These are phyloP conservation scores for Synergus itoensis DNA, from an alignment of 2,888 invertebrate genomes.

Conservation along the genomic window DNA sequence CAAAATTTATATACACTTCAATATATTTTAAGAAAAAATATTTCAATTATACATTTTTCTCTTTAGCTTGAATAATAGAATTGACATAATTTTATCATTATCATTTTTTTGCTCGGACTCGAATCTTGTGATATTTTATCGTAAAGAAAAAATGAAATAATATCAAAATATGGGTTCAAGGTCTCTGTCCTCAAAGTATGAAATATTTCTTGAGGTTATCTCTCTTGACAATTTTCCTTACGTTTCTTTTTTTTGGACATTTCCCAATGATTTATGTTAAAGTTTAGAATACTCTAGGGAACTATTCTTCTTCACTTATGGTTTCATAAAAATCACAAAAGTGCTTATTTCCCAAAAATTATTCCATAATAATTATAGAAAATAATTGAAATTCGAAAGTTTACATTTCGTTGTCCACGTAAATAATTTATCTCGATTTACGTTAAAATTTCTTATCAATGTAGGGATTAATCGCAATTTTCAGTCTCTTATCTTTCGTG, in stretches of 20 bases:
- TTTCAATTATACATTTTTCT: background rate
- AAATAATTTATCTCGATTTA: background rate
- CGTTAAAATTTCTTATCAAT: constrained; percentile 20
- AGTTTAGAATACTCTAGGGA: background rate
- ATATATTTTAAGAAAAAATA: background rate
- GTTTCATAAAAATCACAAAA: no score
- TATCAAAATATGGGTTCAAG: no score
- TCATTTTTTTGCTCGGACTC: no score
- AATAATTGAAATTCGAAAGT: background rate
- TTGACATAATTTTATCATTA: background rate
- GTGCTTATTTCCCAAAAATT: no score
- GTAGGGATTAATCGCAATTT: constrained; percentile 44
- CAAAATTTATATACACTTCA: background rate
- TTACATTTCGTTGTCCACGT: background rate
- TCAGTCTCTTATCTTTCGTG: constrained; percentile 6
- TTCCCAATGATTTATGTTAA: no score
- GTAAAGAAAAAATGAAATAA: no score
- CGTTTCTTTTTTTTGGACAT: no score
- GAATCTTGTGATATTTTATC: background rate
- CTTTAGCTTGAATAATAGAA: background rate
- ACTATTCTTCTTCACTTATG: no score
- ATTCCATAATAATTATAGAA: background rate
- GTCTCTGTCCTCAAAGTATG: no score
- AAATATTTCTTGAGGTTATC: no score
- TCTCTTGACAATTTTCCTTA: no score